Base-by-base conservation (phyloP, 2,888 invertebrate genomes). In the Agrochola macilenta region DNA sequence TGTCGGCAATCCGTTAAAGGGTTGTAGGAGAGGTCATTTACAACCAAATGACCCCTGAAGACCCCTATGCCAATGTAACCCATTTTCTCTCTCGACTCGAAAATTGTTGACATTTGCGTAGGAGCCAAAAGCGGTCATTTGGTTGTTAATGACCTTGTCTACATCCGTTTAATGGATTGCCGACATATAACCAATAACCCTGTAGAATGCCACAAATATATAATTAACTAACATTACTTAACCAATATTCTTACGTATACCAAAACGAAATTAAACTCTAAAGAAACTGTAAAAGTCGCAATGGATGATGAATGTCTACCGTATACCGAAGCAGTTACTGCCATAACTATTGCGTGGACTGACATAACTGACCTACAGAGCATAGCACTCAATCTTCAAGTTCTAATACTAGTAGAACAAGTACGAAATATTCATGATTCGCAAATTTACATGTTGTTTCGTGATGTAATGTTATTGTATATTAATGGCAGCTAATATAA, bases 381-480 rank as follows among this genome's bases (percentile, higher is more conserved):
- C 58, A 74, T 60, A 58, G 30, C 58, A 68, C 30, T 78, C 73
- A 70, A 64, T 84, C 80, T 17, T 71, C 79, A 60, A 58, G 69
- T 79, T 79, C 61, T 49, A 54, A n/a, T 83, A 78, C 83, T 70
- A 70, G 84, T 74, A 5, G 35, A 69, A 79, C 84, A 26, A n/a
- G 80, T 58, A 74, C 20, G 2, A 60, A 54, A 79, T 81, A 71
- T 82, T 64, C 84, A 84, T 74, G 65, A 72, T 84, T 72, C 49
- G 43, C 52, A 49, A 52, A 82, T 84, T 84, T 69, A 69, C 84
- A 82, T 82, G 65, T 30, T 75, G 52, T 8, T 49, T 43, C 46
- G 26, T 79, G 63, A 80, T 65, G 35, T 70, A 79, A 82, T 61
- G 43, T 54, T 61, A 63, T 61, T 70, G 66, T 70, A 17, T 9